Evolutionary conservation across 2,797 vertebrate genomes (phyloP).

Genomic region (Cynopterus sphinx): DNA sequence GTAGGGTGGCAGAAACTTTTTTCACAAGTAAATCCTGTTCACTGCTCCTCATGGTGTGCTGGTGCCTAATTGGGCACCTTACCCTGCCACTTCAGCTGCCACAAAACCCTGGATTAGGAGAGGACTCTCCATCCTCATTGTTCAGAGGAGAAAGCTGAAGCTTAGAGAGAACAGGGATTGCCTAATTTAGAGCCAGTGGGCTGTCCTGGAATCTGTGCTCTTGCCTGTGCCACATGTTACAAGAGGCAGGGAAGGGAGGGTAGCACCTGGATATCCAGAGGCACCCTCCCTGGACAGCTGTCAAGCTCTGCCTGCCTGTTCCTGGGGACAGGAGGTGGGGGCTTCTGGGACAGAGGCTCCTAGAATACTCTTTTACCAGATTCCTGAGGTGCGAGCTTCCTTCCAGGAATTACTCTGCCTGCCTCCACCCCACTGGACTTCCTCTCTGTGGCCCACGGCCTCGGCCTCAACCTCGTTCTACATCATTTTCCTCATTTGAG

Average conservation of each 20-base stretch:
- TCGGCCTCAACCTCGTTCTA: neutral
- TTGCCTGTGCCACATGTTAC: neutral
- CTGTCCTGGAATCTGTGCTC: neutral
- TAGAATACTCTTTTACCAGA: constrained; percentile 11
- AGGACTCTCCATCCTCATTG: neutral
- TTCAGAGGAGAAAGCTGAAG: neutral
- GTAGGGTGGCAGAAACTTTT: neutral
- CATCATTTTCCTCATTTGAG: constrained; percentile 44
- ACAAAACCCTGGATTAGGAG: too few species aligned
- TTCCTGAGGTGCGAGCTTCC: constrained; percentile 73
- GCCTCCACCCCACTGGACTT: constrained; percentile 51
- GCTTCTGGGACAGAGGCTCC: neutral
- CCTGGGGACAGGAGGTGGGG: neutral
- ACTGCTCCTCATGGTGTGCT: neutral
- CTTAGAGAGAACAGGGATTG: neutral
- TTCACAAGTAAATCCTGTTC: neutral
- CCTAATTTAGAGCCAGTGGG: neutral
- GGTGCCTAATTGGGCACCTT: neutral
- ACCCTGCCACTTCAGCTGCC: neutral
- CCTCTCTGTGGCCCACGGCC: constrained; percentile 33
- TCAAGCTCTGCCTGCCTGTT: neutral
- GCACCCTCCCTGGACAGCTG: neutral
- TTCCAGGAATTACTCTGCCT: constrained; percentile 76
- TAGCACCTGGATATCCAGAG: neutral
- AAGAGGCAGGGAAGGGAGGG: neutral